Base-by-base conservation (phyloP, 2,113 vertebrate genomes). In the Choloepus hoffmanni region DNA sequence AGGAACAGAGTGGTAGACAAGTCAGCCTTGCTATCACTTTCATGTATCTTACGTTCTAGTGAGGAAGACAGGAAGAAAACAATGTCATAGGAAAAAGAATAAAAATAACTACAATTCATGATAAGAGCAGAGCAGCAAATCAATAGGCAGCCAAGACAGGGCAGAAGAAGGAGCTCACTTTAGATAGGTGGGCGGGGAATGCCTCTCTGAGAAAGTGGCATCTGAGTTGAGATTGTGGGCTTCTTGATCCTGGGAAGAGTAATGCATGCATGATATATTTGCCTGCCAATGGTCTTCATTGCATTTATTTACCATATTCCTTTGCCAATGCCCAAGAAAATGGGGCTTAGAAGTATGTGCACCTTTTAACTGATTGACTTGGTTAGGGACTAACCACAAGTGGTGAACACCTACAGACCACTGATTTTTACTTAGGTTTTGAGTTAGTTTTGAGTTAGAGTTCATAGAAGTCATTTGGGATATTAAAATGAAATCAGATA, bases 401-500 rank as follows among this genome's bases (percentile, higher is more conserved):
- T 28, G 8, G 48, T 53, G 36, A 79, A 15, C 12, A 45, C 19
- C 30, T 84, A 45, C 23, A 86, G 81, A 79, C 3, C 24, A 43
- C 18, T 5, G 50, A 45, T 40, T 95, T 85, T 33, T 18, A 73
- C 12, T 74, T 63, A 76, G 79, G 8, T 63, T 83, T 93, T 93
- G 50, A 86, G 36, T 84, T 86, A 58, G 26, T 55, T 89, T 93
- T 50, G 55, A 89, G 43, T 62, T 58, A 67, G 58, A 23, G 40
- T 30, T 85, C 28, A 14, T 30, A 40, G 18, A 85, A 72, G 65
- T 76, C 68, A n/a, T 62, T 50, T 81, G 92, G 77, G 87, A 50
- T 89, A n/a, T 85, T 74, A 83, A 93, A 94, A 86, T 74, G 24
- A 87, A 91, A 74, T 87, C 43, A 84, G 30, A 36, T 86, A 85